phyloP scores from a whole-genome alignment of 2,113 vertebrate species.

The Serilophus lunatus region DNA sequence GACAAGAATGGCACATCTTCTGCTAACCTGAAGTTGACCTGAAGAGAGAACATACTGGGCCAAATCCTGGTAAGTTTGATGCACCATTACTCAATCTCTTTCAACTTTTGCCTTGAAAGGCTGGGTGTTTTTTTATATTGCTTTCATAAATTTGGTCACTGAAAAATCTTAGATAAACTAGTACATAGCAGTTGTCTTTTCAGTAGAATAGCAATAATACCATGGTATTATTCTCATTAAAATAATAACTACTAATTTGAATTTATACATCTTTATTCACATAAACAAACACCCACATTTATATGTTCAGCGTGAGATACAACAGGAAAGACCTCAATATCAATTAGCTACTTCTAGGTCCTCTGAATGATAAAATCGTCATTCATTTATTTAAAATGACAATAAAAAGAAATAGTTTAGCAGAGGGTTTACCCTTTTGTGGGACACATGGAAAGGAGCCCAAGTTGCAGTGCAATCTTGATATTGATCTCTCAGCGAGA shows the following conservation, averaged over 20 bases:
- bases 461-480: conserved; percentile 40
- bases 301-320: background rate
- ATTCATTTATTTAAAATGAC: conserved; percentile 43
- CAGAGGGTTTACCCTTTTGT: conserved; percentile 27
- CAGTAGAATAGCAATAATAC: background rate
- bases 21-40: background rate
- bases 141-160: background rate
- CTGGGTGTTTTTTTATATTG: background rate
- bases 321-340: background rate
- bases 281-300: background rate
- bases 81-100: background rate
- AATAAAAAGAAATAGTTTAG: conserved; percentile 34
- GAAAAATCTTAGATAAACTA: background rate
- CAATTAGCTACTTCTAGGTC: background rate
- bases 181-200: background rate
- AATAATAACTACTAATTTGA: background rate
- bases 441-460: conserved; percentile 27
- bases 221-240: background rate
- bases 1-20: background rate
- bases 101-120: background rate
- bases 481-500: conserved; percentile 49
- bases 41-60: background rate
- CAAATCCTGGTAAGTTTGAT: background rate
- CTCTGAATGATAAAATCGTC: conserved; percentile 32
- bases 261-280: background rate